phyloP scores from a whole-genome alignment of 2,888 invertebrate genomes.

The Drosophila niveifrons region DNA sequence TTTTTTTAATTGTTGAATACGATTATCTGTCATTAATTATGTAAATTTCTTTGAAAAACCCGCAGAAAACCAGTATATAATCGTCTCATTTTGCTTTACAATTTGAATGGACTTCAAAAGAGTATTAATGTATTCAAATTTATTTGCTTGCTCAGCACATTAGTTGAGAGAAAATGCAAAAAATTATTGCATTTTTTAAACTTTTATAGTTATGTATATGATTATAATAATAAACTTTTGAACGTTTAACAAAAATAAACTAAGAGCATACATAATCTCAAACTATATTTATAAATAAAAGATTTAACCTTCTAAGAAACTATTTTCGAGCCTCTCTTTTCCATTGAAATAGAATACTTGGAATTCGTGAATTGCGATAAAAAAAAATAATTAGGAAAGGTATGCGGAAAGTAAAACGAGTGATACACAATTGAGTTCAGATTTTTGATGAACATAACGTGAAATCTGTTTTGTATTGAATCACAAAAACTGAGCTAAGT shows the following conservation, averaged over 20 bases:
- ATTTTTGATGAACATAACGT: background rate
- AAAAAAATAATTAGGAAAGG: background rate
- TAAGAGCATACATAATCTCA: background rate
- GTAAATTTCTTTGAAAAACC: background rate
- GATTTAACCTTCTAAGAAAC: background rate
- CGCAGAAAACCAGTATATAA: background rate
- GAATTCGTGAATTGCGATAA: slow-evolving; percentile 3
- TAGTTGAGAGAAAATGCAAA: slow-evolving; percentile 9
- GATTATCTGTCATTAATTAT: background rate
- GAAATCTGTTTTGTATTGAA: background rate
- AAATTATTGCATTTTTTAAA: slow-evolving; percentile 20
- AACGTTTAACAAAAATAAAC: background rate
- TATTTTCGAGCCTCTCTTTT: background rate
- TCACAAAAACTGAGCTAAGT: background rate
- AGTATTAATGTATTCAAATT: slow-evolving; percentile 12
- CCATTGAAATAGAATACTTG: slow-evolving; percentile 26
- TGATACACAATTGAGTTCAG: slow-evolving; percentile 6
- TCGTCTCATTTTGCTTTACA: background rate
- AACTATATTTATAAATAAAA: too few species aligned
- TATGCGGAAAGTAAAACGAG: slow-evolving; percentile 1
- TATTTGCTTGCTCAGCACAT: slow-evolving; percentile 30
- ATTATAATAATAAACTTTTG: background rate
- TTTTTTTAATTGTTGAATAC: background rate
- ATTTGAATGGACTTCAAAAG: slow-evolving; percentile 5
- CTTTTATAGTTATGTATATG: background rate